Evolutionary conservation across 1,140 invertebrate species (phyloP), one percentile per base, ranked within the genome.

Genomic region (Drosophila orena): DNA sequence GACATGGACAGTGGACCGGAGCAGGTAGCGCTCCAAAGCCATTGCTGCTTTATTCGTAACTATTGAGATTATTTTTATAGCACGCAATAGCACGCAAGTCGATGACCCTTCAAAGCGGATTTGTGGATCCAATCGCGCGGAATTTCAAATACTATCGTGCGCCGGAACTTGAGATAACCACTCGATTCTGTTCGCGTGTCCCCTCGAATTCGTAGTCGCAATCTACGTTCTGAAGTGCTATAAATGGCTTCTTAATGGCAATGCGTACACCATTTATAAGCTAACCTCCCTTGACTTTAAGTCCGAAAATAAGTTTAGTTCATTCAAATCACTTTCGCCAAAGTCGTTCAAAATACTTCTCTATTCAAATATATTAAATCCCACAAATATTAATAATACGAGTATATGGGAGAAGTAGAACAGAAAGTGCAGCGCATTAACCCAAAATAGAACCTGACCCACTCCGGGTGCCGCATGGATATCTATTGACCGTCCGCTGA

Each of bases 371-470:
- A 27, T 27, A 7, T 30, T 15, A 10, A 4, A 30, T n/a, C 14
- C 4, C 5, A n/a, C 22, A 43, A 20, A 11, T 8, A 17, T 1
- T 17, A 20, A 11, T 8, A 17, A 17, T 17, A 17, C 17, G 17
- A 17, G 17, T 17, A 15, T 7, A 20, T 15, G 8, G 8, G 1
- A 43, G 15, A 20, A 11, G 2, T 43, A 1, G 7, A 22, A 22
- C 3, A 44, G 30, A 44, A 62, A 65, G 42, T 68, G 59, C 64
- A 60, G 20, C 59, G 52, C 59, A 54, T 56, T 60, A 47, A 14
- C 27, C 68, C 35, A 64, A 81, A 81, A 62, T 81, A 81, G 72
- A 76, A 81, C 59, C 56, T 81, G 79, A 78, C 79, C 79, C 60
- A 81, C 74, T 65, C 22, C 34, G n/a, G 10, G 12, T 20, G 44